phyloP scores from a whole-genome alignment of 2,113 vertebrate genomes.

The Cichladusa arquata region DNA sequence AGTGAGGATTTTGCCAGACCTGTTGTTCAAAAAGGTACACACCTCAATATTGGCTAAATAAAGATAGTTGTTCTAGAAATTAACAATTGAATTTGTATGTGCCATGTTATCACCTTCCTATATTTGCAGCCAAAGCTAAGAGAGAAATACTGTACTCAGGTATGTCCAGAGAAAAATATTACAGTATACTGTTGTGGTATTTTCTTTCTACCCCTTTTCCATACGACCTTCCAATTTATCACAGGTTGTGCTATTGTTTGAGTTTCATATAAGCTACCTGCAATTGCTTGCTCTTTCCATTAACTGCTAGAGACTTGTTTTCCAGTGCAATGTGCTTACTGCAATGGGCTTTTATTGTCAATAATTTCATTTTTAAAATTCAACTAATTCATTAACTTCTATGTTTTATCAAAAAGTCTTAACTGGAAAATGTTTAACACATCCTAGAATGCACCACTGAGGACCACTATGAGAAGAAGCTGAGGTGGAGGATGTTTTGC shows the following conservation, averaged over 20 bases:
- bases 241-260: background rate
- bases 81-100: background rate
- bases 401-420: background rate
- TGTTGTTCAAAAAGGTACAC: background rate
- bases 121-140: background rate
- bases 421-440: background rate
- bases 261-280: background rate
- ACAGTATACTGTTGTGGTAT: background rate
- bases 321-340: background rate
- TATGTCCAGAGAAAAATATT: background rate
- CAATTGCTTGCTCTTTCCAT: background rate
- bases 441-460: conserved; percentile 6
- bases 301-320: background rate
- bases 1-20: background rate
- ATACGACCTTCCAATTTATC: background rate
- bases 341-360: background rate
- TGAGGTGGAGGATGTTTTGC: background rate
- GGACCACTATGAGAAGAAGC: background rate
- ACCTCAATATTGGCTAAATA: background rate
- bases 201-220: background rate
- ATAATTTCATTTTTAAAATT: background rate
- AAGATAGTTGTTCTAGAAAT: background rate
- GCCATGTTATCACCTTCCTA: background rate
- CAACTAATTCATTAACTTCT: background rate
- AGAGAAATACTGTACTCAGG: background rate